A percentile compares a stretch with the other conserved stretches of the same genome.
These are phyloP conservation scores for Otocyon megalotis DNA, from an alignment of 2,113 vertebrate genomes.

Conservation along the genomic window DNA sequence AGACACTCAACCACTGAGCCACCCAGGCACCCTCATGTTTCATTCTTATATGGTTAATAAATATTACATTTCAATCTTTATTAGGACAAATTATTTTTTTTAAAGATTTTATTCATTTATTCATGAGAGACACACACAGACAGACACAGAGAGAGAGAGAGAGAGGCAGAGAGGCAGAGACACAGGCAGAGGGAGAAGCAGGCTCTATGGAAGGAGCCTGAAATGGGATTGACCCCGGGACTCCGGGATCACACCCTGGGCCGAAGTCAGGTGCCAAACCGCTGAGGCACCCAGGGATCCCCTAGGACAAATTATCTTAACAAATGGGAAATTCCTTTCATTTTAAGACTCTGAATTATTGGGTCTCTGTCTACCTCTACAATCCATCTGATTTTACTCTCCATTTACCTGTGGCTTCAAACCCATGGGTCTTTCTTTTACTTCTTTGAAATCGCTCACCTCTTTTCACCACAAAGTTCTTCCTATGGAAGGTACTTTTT, in stretches of 20 bases:
- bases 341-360: background rate
- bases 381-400: background rate
- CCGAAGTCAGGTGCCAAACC: too few species aligned
- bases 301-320: background rate
- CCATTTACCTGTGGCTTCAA: background rate
- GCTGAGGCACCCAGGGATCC: too few species aligned
- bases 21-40: too few species aligned
- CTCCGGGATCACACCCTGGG: too few species aligned
- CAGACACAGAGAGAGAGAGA: too few species aligned
- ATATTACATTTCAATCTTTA: background rate
- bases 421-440: background rate
- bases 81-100: background rate
- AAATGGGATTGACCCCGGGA: too few species aligned
- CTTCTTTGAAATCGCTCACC: background rate
- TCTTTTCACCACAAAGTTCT: background rate
- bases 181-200: too few species aligned
- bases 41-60: background rate
- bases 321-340: background rate
- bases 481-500: background rate
- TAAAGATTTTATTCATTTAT: too few species aligned
- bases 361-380: background rate
- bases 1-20: too few species aligned
- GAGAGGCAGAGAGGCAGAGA: too few species aligned
- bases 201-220: too few species aligned
- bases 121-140: too few species aligned